phyloP scores from a whole-genome alignment of 2,888 invertebrate species.

The Sarcophaga carnaria region DNA sequence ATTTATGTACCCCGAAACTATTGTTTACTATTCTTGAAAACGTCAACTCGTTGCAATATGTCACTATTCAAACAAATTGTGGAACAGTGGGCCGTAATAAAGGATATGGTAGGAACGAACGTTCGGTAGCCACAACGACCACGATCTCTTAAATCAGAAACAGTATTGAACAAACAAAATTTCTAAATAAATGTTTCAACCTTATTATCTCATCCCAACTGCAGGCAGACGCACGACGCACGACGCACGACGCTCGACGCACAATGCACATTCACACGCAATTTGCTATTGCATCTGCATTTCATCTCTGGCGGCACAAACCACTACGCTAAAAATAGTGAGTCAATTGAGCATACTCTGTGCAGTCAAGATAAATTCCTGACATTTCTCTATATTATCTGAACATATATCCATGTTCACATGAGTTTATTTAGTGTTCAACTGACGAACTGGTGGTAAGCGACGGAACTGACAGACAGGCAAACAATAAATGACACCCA shows the following conservation, averaged over 20 bases:
- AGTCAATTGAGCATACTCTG: constrained; percentile 11
- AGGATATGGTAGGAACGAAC: neutral
- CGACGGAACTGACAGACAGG: constrained; percentile 70
- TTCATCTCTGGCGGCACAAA: constrained; percentile 60
- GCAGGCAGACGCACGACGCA: constrained; percentile 18
- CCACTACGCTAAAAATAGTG: constrained; percentile 11
- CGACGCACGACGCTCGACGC: neutral
- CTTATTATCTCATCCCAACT: constrained; percentile 37
- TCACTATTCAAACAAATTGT: no score
- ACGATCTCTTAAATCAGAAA: constrained; percentile 60
- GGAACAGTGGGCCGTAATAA: neutral
- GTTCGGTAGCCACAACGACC: constrained; percentile 26
- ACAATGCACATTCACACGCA: neutral
- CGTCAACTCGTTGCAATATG: no score
- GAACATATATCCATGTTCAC: constrained; percentile 16
- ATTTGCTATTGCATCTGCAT: constrained; percentile 42
- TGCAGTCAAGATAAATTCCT: constrained; percentile 54
- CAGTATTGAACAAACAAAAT: constrained; percentile 53
- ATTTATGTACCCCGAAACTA: no score
- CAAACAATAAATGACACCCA: constrained; percentile 53
- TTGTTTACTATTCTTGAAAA: no score
- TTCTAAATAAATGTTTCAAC: constrained; percentile 43
- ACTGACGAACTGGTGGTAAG: constrained; percentile 73
- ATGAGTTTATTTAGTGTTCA: constrained; percentile 51
- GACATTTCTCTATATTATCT: constrained; percentile 45